Conservation (phyloP, 2,113 vertebrate species). For the Euleptes europaea region DNA sequence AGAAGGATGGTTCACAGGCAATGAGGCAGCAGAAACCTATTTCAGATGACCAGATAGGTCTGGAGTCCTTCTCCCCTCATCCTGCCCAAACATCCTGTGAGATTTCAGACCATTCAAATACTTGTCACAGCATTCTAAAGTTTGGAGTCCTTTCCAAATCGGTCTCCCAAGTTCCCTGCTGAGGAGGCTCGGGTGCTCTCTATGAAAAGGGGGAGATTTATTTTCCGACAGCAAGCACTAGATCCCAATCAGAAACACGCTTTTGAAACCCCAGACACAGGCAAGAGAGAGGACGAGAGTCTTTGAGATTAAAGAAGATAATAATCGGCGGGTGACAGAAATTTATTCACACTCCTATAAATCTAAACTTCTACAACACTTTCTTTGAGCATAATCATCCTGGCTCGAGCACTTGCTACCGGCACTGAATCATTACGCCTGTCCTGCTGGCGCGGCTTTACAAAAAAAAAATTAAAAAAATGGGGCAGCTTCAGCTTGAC, state of each 20-base stretch:
- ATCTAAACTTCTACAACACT: slow-evolving; percentile 37
- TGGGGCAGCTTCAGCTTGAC: slow-evolving; percentile 12
- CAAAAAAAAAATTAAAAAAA: neutral
- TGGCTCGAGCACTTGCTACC: slow-evolving; percentile 23
- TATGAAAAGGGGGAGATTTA: slow-evolving; percentile 22
- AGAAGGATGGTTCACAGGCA: neutral
- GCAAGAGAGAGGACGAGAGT: slow-evolving; percentile 11
- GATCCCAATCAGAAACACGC: slow-evolving; percentile 48
- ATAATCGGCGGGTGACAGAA: slow-evolving; percentile 43
- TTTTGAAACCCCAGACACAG: slow-evolving; percentile 37
- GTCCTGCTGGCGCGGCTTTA: neutral
- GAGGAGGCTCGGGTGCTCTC: neutral
- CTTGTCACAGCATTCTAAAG: neutral
- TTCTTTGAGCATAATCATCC: slow-evolving; percentile 31
- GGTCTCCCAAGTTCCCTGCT: neutral
- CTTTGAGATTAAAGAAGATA: slow-evolving; percentile 55
- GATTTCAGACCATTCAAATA: neutral
- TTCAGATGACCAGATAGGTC: no score
- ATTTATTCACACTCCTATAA: slow-evolving; percentile 52
- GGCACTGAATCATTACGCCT: slow-evolving; percentile 14
- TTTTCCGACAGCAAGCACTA: slow-evolving; percentile 32
- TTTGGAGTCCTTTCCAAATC: slow-evolving; percentile 25
- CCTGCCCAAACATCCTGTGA: rapidly evolving
- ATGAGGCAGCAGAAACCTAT: no score
- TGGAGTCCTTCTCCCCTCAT: no score